A percentile compares a stretch with the other conserved stretches of the same genome.
Evolutionary conservation across 2,113 vertebrate species (phyloP).

Genomic region (Lasiurus cinereus): DNA sequence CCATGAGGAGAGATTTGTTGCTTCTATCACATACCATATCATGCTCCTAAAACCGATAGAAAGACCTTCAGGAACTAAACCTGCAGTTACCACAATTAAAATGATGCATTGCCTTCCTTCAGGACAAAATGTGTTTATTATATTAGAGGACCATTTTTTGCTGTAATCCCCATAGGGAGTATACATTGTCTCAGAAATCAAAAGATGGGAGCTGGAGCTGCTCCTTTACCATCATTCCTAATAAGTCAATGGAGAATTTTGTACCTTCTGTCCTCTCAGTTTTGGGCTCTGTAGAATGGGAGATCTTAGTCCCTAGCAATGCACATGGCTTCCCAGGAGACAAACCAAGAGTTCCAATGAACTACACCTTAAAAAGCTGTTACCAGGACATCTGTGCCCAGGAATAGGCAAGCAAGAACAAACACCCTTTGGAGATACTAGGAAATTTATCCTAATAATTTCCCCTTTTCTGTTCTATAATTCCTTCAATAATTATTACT

Average conservation of each 20-base stretch:
- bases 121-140: neutral
- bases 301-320: neutral
- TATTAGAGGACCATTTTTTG: neutral
- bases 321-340: neutral
- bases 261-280: neutral
- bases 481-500: neutral
- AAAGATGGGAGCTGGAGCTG: neutral
- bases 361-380: neutral
- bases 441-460: constrained; percentile 2
- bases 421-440: neutral
- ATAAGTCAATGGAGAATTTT: neutral
- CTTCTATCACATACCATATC: neutral
- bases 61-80: neutral
- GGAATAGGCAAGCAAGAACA: neutral
- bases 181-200: neutral
- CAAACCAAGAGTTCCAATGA: neutral
- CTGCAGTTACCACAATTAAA: neutral
- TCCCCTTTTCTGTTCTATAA: neutral
- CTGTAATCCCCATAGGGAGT: neutral
- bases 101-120: neutral
- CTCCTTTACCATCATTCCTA: neutral
- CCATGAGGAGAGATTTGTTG: neutral
- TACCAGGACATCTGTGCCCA: neutral
- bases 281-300: neutral
- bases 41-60: neutral